Base-by-base conservation (phyloP, 2,888 invertebrate species). In the Hedya salicella region DNA sequence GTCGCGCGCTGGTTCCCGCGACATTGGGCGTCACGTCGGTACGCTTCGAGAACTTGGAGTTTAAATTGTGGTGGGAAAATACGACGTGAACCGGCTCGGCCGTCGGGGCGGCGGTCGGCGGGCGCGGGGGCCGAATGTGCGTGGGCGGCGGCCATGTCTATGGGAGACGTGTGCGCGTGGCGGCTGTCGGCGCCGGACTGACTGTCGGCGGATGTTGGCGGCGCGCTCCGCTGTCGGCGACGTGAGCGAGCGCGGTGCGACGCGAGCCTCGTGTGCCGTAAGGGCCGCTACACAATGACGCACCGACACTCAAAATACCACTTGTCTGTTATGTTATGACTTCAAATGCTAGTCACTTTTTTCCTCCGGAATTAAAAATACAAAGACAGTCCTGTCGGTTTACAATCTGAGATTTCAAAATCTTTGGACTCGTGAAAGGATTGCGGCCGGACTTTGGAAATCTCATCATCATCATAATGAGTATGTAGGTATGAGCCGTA, bases 21-120 rank as follows among this genome's bases (percentile, higher is more conserved):
- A 87, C 97, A 97, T 84, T 97, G 97, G 48, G 95, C 94, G 83
- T 97, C 97, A 77, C 95, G 95, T 72, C 97, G 94, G 85, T 97
- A 97, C 49, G 97, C 97, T 85, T 97, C 97, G 72, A 97, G 93
- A 75, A 97, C 97, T 93, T 96, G 96, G 73, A 97, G 93, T 87
- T 97, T 97, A 88, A 97, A 97, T 87, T 96, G 95, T 76, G 97
- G 96, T 81, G 97, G 95, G 87, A 97, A 97, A 81, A 97, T 97
- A 72, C 97, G 95, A 73, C 97, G 94, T 73, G 97, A 97, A 68
- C 97, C 97, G 91, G 96, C 95, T 75, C 90, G 92, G 80, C 92
- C 92, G 85, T 91, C 93, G 73, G 90, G 82, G 78, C 91, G 88
- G 78, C 92, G 91, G 80, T 91, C 91, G 69, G 89, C 83, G 80